Base-by-base conservation (phyloP, 2,888 invertebrate genomes). In the Tetragnatha montana region DNA sequence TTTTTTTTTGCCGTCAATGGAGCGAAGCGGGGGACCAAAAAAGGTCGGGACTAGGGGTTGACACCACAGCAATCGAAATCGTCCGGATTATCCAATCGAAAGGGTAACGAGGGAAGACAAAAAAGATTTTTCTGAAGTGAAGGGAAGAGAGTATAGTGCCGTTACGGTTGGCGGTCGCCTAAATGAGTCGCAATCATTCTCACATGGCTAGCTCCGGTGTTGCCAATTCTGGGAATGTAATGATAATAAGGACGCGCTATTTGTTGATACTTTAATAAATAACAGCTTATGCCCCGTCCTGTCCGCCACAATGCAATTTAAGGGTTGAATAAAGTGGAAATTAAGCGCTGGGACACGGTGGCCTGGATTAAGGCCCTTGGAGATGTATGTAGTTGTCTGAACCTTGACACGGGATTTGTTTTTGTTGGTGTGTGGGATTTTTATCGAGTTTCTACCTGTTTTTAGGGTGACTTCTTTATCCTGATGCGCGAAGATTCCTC, bases 101-200 rank as follows among this genome's bases (percentile, higher is more conserved):
- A 78, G 51, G 79, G 79, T 79, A 85, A 78, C 70, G 78, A 51
- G 21, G 21, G 50, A 50, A 50, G 51, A 22, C 8, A 21, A 78
- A 22, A 22, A 12, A 51, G 17, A 69, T 19, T n/a, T 70, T 82
- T 75, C 60, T 14, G 12, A 17, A 76, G 21, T 47, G 76, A 82
- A 82, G 73, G 74, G 84, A 89, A 84, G 80, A 84, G 60, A 60
- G 17, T 12, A 74, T 69, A 50, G 70, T 50, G 47, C 81, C 81
- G 89, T 89, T 89, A 85, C 89, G 81, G 85, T 85, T 85, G 7
- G 70, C 49, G 69, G 75, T 89, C 73, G 22, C 35, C 85, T 88
- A 84, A 88, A 88, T 81, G 84, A 84, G 84, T 84, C 71, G 89
- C 89, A 78, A 85, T 78, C 76, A 71, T 89, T 85, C 76, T 68